Evolutionary conservation across 2,888 invertebrate genomes (phyloP), one percentile per base, ranked within the genome.

Genomic region (Schizotus pectinicornis): DNA sequence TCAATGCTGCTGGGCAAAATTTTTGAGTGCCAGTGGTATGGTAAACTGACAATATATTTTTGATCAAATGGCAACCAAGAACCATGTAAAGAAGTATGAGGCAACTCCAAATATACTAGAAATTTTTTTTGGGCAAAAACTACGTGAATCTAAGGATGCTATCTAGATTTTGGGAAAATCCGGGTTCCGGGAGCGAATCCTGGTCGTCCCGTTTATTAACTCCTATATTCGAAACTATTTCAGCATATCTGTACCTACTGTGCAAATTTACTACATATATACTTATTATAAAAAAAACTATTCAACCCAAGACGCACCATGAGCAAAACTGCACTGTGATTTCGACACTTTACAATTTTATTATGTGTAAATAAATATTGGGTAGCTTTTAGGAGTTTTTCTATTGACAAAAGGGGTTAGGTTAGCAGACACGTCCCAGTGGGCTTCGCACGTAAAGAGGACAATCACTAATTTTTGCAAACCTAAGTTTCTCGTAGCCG

Each of bases 291-390:
- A 56, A 35, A 49, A 39, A 42, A 22, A 47, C 30, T 43, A 41
- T 37, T 45, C 45, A 56, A 45, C 39, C 45, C 45, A 46, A 41
- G 38, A 56, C 42, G 56, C 56, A 56, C 56, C 51, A 56, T 42
- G 22, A 22, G 22, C 51, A 37, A 43, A 45, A 45, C 36, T 56
- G 56, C 56, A 56, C 56, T 56, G 56, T 56, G 56, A 56, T 56
- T 51, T 50, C 30, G 32, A 42, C 42, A 42, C 42, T 56, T 11
- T 38, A 47, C 13, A 45, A 48, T 51, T 56, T 56, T 51, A 54
- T 48, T 47, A 47, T 42, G 36, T 54, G 38, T 37, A 53, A 50
- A 45, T 50, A 56, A 31, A 49, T 49, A 56, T 51, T 50, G 45
- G 45, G 53, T 53, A 53, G 53, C 53, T 53, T 53, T 22, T 22